Percentiles rank a stretch among this genome's conserved stretches.
phyloP scores from a whole-genome alignment of 2,113 vertebrate species.

The Ardeotis arabs region DNA sequence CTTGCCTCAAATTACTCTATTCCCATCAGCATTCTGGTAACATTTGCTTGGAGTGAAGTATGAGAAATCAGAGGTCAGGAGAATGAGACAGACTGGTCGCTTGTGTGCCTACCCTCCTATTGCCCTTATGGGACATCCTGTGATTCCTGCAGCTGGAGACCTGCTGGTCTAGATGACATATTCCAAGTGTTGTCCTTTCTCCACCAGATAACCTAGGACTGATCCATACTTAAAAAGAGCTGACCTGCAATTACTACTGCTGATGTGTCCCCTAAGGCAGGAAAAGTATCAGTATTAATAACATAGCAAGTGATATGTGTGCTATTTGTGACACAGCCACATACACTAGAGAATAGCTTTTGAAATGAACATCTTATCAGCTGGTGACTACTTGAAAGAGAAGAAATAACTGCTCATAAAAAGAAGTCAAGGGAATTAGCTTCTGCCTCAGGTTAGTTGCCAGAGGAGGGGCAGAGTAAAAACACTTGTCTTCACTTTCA shows the following conservation, averaged over 20 bases:
- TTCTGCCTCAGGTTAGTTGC: background rate
- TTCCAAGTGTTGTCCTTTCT: background rate
- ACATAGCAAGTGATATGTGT: background rate
- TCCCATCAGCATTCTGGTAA: background rate
- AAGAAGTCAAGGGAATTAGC: background rate
- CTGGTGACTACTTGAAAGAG: background rate
- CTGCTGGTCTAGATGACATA: background rate
- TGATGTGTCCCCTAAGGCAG: background rate
- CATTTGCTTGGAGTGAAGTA: background rate
- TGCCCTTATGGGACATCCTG: background rate
- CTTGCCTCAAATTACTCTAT: fast-evolving
- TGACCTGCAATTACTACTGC: background rate
- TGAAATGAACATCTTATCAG: background rate
- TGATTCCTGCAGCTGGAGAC: background rate
- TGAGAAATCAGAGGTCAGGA: background rate
- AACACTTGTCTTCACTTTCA: background rate
- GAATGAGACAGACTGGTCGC: background rate
- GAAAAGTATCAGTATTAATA: background rate
- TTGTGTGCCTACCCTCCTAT: background rate
- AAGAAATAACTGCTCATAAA: background rate
- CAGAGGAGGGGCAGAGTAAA: background rate
- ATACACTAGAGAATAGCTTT: background rate
- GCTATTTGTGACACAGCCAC: background rate
- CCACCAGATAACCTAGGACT: background rate
- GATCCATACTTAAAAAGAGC: background rate